Base-by-base conservation (phyloP, 1,140 invertebrate species). In the Telenomus remus region DNA sequence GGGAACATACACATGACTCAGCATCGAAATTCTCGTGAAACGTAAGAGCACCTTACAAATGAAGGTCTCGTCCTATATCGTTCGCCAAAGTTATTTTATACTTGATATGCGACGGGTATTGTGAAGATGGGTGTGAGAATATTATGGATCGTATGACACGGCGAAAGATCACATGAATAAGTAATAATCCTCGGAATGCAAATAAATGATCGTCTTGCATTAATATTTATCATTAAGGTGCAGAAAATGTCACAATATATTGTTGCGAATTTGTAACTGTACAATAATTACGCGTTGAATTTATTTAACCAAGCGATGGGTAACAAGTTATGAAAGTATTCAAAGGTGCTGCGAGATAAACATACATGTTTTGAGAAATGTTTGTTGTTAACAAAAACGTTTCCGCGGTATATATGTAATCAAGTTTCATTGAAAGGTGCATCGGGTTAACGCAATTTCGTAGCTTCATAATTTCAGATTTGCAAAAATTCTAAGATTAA, bases 171-270 rank as follows among this genome's bases (percentile, higher is more conserved):
- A 47, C 43, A 44, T 12, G 64, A 61, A 64, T 60, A 70, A 76
- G 55, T 66, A 59, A 61, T 64, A 65, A 70, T 70, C 61, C 50
- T 10, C 44, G 51, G 70, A 73, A 64, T 69, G 65, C 47, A 76
- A 76, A 76, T 63, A 69, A 68, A 69, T 60, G 65, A 60, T 48
- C 48, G 33, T 16, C 46, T 54, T 54, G 44, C 42, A 27, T 64
- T 64, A 68, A 70, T 76, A 76, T 76, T 76, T 76, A 66, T 76
- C 47, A 68, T 69, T 59, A 63, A 37, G 6, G 12, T 55, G 43
- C 15, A 57, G 11, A 48, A 46, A 35, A 12, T 68, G 47, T 61
- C 27, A 39, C 55, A 73, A 65, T 56, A 54, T 50, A 73, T 65
- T 11, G 39, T 19, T 16, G 35, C 19, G 11, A 55, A 57, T 66